A percentile compares a stretch with the other conserved stretches of the same genome.
Evolutionary conservation across 2,797 vertebrate genomes (phyloP).

Genomic region (Anas acuta): DNA sequence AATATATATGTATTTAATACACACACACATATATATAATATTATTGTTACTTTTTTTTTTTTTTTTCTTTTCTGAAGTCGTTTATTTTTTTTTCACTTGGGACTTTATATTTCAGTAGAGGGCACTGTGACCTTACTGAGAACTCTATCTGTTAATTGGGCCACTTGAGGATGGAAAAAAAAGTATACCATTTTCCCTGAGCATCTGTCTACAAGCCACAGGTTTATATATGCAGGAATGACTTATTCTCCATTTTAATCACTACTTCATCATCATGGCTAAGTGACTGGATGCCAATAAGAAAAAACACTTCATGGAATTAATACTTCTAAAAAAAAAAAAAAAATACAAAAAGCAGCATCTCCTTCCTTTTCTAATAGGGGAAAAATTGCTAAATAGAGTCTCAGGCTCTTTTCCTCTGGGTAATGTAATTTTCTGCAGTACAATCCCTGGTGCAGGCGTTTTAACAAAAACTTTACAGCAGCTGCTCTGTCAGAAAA

Average conservation of each 20-base stretch:
- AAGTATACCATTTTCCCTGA: not conserved
- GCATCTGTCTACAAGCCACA: not conserved
- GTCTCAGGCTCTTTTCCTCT: not conserved
- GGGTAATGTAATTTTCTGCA: not conserved
- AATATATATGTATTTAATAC: too few relatives aligned
- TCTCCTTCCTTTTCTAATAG: not conserved
- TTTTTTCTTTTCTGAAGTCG: fast-evolving
- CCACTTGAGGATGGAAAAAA: not conserved
- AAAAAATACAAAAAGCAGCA: not conserved
- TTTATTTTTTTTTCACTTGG: not conserved
- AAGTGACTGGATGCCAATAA: not conserved
- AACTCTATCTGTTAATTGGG: slow-evolving; percentile 17
- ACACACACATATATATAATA: too few relatives aligned
- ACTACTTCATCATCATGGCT: not conserved
- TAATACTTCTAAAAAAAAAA: not conserved
- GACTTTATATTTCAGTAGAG: slow-evolving; percentile 75
- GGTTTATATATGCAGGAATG: not conserved
- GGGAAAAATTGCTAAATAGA: not conserved
- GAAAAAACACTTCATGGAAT: not conserved
- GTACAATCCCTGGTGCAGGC: not conserved
- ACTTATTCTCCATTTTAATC: not conserved
- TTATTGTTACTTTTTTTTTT: not conserved
- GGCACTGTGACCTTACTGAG: slow-evolving; percentile 73
- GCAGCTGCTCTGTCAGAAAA: not conserved
- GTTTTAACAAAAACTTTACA: not conserved